A percentile compares a stretch with the other conserved stretches of the same genome.
phyloP scores from a whole-genome alignment of 2,888 invertebrate genomes.

The Eledone cirrhosa region DNA sequence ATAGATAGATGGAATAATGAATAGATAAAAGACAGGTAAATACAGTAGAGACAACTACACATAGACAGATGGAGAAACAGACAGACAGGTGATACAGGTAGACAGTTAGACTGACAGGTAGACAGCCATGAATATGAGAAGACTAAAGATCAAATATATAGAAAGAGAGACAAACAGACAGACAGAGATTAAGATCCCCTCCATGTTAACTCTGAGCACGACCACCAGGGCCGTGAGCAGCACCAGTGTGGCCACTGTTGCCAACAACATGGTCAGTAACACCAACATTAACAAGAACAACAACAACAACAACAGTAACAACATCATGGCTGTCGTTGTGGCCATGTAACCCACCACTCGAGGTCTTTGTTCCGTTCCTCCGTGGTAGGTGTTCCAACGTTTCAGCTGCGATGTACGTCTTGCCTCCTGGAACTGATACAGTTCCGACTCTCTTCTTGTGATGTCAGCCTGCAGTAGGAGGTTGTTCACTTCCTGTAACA shows the following conservation, averaged over 20 bases:
- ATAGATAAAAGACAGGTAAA: no score
- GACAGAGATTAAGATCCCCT: background rate
- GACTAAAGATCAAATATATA: background rate
- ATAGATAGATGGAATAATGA: no score
- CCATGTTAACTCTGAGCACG: background rate
- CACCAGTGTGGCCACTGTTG: background rate
- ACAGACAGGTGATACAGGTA: no score
- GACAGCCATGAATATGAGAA: background rate
- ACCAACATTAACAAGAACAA: no score
- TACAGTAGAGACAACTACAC: no score
- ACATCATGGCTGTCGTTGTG: background rate
- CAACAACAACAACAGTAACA: background rate
- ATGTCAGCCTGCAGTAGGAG: slow-evolving; percentile 61
- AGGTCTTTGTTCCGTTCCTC: slow-evolving; percentile 44
- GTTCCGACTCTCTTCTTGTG: slow-evolving; percentile 57
- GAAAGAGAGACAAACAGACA: background rate
- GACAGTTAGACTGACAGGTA: background rate
- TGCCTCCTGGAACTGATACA: slow-evolving; percentile 55
- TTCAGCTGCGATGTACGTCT: slow-evolving; percentile 47
- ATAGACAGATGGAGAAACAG: no score
- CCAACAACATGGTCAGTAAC: no score
- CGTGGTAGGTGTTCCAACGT: slow-evolving; percentile 61
- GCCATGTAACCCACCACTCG: slow-evolving; percentile 40
- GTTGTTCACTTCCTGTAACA: slow-evolving; percentile 63
- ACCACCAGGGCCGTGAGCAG: background rate